A percentile compares a stretch with the other conserved stretches of the same genome.
These are phyloP conservation scores for Anser brachyrhynchus DNA, from an alignment of 2,113 vertebrate species.

Conservation along the genomic window DNA sequence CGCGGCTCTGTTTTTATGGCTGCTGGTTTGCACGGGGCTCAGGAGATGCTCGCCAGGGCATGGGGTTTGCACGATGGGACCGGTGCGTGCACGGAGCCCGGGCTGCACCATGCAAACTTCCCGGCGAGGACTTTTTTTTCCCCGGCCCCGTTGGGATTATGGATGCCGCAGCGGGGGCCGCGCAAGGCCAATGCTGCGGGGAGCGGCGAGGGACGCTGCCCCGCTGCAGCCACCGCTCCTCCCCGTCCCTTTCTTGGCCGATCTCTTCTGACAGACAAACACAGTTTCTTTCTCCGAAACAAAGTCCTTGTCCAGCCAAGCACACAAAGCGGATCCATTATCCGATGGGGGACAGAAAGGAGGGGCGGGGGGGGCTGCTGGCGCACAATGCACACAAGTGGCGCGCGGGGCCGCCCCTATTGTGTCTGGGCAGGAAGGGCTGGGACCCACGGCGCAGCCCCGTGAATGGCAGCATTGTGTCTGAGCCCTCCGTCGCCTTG, in stretches of 20 bases:
- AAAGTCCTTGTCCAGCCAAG: slow-evolving; percentile 78
- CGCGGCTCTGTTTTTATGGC: neutral
- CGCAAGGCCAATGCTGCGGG: neutral
- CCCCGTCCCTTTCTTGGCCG: slow-evolving; percentile 54
- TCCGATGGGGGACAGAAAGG: slow-evolving; percentile 78
- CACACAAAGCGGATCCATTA: slow-evolving; percentile 82
- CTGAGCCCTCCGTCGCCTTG: slow-evolving; percentile 79
- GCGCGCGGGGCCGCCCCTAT: slow-evolving; percentile 81
- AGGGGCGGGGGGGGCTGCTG: slow-evolving; percentile 32
- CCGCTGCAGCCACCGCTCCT: neutral
- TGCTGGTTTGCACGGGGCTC: neutral
- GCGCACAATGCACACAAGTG: slow-evolving; percentile 83
- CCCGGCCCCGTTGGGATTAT: accelerated
- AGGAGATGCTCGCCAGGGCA: neutral
- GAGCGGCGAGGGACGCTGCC: neutral
- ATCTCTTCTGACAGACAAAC: slow-evolving; percentile 76
- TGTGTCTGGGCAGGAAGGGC: slow-evolving; percentile 83
- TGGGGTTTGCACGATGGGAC: neutral
- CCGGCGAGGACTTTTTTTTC: neutral
- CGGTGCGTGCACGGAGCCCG: accelerated
- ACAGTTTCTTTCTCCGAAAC: slow-evolving; percentile 73
- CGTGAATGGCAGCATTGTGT: slow-evolving; percentile 90
- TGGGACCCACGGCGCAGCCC: slow-evolving; percentile 80
- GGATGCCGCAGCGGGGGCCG: accelerated
- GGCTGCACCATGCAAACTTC: neutral